Conservation (phyloP, 2,888 invertebrate species). For the Odontomyia ornata region DNA sequence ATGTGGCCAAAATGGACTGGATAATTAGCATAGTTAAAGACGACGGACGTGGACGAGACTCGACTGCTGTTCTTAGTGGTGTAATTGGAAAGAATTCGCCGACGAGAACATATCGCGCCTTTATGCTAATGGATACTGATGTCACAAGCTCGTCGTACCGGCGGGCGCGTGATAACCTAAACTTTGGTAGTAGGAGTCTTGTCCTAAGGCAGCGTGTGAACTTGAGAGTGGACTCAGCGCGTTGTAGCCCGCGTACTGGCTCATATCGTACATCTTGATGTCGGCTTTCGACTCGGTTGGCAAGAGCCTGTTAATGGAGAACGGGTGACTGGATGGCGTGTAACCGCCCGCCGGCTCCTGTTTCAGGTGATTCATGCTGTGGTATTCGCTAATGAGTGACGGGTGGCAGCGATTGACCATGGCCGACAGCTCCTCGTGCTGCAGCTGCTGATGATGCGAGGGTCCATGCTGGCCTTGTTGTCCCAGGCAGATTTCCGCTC, state of each 20-base stretch:
- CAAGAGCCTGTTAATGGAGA: slow-evolving; percentile 92
- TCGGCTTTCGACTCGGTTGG: slow-evolving; percentile 89
- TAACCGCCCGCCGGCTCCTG: slow-evolving; percentile 80
- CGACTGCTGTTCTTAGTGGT: slow-evolving; percentile 5
- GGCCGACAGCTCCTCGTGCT: slow-evolving; percentile 71
- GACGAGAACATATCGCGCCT: slow-evolving; percentile 57
- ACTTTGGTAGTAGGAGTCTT: slow-evolving; percentile 86
- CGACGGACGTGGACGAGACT: slow-evolving; percentile 21
- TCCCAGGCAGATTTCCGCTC: slow-evolving; percentile 70
- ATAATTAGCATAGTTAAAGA: slow-evolving; percentile 35
- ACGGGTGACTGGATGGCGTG: slow-evolving; percentile 88
- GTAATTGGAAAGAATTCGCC: slow-evolving; percentile 33
- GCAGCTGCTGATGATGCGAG: slow-evolving; percentile 66
- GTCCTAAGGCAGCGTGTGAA: slow-evolving; percentile 71
- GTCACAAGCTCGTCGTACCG: slow-evolving; percentile 88
- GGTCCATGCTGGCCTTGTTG: slow-evolving; percentile 68
- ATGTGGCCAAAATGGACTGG: slow-evolving; percentile 3
- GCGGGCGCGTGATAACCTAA: slow-evolving; percentile 77
- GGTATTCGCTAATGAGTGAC: slow-evolving; percentile 70
- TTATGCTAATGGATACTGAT: slow-evolving; percentile 87
- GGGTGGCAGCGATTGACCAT: slow-evolving; percentile 74
- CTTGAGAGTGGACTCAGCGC: slow-evolving; percentile 71
- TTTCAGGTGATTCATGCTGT: slow-evolving; percentile 75
- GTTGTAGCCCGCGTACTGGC: slow-evolving; percentile 71
- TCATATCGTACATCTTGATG: slow-evolving; percentile 91